Evolutionary conservation across 2,797 vertebrate genomes (phyloP).

Genomic region (Anabas testudineus): DNA sequence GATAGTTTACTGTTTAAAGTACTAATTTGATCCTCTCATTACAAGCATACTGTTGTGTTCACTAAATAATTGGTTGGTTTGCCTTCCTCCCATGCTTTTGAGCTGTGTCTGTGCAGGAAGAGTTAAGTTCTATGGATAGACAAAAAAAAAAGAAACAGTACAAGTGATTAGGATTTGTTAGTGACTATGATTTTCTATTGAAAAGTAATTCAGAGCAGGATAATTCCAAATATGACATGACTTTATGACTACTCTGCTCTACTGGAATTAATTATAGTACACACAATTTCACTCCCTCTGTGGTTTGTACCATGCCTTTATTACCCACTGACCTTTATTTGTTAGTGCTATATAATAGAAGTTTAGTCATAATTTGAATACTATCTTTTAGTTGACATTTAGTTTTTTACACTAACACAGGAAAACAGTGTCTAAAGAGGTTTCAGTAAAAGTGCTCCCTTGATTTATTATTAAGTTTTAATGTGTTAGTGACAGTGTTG

Average conservation of each 20-base stretch:
- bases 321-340: background rate
- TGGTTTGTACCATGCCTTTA: background rate
- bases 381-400: background rate
- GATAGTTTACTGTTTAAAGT: background rate
- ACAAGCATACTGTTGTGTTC: background rate
- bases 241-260: background rate
- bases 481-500: background rate
- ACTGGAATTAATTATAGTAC: background rate
- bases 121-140: background rate
- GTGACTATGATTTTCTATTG: background rate
- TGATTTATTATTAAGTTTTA: background rate
- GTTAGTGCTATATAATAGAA: background rate
- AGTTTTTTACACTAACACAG: background rate
- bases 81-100: background rate
- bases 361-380: conserved; percentile 1
- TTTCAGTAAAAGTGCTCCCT: background rate
- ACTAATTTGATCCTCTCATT: background rate
- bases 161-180: background rate
- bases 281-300: background rate
- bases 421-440: background rate
- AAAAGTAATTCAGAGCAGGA: background rate
- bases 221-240: background rate
- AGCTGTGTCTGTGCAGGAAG: background rate
- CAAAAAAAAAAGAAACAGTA: background rate
- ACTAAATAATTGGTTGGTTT: background rate